These are phyloP conservation scores for Steinernema scapterisci DNA, from an alignment of 2,888 invertebrate genomes.

Conservation along the genomic window DNA sequence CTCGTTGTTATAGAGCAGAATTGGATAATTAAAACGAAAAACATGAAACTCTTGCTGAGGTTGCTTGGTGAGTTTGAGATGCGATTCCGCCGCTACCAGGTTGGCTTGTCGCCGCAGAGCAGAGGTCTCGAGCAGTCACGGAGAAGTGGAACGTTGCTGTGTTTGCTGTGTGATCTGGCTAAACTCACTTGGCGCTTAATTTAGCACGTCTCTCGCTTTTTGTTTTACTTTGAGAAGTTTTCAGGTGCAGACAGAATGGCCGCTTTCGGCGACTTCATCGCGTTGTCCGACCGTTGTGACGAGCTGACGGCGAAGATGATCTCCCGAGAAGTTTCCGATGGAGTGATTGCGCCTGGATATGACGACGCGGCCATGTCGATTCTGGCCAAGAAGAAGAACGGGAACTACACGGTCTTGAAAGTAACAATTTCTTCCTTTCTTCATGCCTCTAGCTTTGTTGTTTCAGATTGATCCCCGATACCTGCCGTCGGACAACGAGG, in stretches of 20 bases:
- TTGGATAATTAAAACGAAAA: constrained; percentile 44
- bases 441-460: not conserved
- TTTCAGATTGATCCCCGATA: constrained; percentile 83
- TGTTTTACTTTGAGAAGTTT: constrained; percentile 30
- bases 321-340: constrained; percentile 90
- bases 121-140: not conserved
- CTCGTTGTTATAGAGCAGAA: constrained; percentile 45
- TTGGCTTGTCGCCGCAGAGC: not conserved
- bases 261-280: constrained; percentile 96
- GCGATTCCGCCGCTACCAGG: not conserved
- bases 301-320: constrained; percentile 87
- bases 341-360: constrained; percentile 94
- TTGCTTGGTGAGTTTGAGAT: constrained; percentile 34
- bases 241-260: constrained; percentile 93
- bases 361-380: constrained; percentile 81
- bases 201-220: not conserved
- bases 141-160: not conserved
- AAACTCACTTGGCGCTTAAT: constrained; percentile 9
- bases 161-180: constrained; percentile 25
- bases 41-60: constrained; percentile 35
- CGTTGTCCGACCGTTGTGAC: constrained; percentile 89
- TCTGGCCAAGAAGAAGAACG: constrained; percentile 90
- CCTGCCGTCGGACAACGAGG: constrained; percentile 81
- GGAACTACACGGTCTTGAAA: constrained; percentile 86
- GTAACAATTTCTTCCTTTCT: constrained; percentile 59